Conservation (phyloP, 2,113 vertebrate species). For the Heptranchias perlo region DNA sequence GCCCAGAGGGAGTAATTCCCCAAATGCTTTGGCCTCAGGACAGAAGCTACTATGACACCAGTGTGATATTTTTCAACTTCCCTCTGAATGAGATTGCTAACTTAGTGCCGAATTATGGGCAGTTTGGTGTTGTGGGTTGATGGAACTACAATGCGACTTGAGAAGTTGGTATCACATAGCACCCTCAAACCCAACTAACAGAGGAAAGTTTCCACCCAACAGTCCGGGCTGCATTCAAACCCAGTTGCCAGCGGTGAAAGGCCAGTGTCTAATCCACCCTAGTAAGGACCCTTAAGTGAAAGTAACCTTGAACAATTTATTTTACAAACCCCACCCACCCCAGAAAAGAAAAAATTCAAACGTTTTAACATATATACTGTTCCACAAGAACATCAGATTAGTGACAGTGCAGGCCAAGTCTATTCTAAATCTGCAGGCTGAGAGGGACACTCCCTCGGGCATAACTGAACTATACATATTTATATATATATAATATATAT, state of each 20-base stretch:
- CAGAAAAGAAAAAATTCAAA: too few species aligned
- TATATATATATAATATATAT: constrained; percentile 34
- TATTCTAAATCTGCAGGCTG: neutral
- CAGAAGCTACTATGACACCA: neutral
- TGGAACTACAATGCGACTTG: neutral
- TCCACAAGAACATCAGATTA: constrained; percentile 18
- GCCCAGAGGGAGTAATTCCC: neutral
- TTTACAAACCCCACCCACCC: neutral
- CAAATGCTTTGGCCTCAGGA: neutral
- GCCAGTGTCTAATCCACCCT: neutral
- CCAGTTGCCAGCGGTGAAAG: neutral
- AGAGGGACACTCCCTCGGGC: neutral
- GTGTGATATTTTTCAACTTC: too few species aligned
- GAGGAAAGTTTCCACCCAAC: neutral
- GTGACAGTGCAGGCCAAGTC: neutral
- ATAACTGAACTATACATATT: constrained; percentile 19
- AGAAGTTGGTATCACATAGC: neutral
- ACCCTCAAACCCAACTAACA: neutral
- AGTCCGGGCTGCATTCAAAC: neutral
- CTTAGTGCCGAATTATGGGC: neutral
- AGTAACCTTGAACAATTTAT: neutral
- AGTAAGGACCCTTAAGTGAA: neutral
- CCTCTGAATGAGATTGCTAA: neutral
- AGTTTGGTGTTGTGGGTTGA: neutral
- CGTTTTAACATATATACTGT: constrained; percentile 22